Percentiles rank a stretch among this genome's conserved stretches.
Evolutionary conservation across 1,140 invertebrate species (phyloP).

Genomic region (Oedothorax gibbosus): DNA sequence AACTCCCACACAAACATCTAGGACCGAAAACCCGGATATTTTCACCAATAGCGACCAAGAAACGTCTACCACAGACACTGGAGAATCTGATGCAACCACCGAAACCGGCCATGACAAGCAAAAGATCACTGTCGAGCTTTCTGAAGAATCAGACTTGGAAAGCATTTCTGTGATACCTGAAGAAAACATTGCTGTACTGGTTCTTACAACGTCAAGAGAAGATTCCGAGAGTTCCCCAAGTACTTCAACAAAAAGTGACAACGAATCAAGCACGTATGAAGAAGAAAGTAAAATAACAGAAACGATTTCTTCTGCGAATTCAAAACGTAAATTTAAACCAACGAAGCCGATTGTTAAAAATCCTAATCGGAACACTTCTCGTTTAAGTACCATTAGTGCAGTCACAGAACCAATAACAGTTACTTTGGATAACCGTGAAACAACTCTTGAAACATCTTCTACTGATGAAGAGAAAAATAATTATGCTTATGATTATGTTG

Average conservation of each 20-base stretch:
- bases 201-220: slow-evolving; percentile 47
- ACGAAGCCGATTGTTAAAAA: slow-evolving; percentile 3
- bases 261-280: neutral
- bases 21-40: neutral
- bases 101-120: slow-evolving; percentile 40
- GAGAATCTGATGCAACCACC: neutral
- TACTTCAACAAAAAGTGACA: slow-evolving; percentile 5
- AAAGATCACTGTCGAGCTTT: slow-evolving; percentile 52
- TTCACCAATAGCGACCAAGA: slow-evolving; percentile 7
- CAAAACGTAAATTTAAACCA: slow-evolving; percentile 19
- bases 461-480: neutral
- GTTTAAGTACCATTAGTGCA: neutral
- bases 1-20: slow-evolving; percentile 1
- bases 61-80: neutral
- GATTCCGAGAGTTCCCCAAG: neutral
- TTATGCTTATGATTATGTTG: slow-evolving; percentile 50
- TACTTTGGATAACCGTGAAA: neutral
- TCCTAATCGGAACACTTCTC: slow-evolving; percentile 4
- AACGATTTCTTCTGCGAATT: neutral
- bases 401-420: neutral
- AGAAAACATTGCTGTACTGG: slow-evolving; percentile 53
- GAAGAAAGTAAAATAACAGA: slow-evolving; percentile 3
- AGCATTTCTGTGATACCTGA: slow-evolving; percentile 57
- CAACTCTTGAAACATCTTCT: neutral
- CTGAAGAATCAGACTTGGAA: slow-evolving; percentile 31